A percentile compares a stretch with the other conserved stretches of the same genome.
Evolutionary conservation across 2,888 invertebrate species (phyloP).

Genomic region (Sialis fuliginosa): DNA sequence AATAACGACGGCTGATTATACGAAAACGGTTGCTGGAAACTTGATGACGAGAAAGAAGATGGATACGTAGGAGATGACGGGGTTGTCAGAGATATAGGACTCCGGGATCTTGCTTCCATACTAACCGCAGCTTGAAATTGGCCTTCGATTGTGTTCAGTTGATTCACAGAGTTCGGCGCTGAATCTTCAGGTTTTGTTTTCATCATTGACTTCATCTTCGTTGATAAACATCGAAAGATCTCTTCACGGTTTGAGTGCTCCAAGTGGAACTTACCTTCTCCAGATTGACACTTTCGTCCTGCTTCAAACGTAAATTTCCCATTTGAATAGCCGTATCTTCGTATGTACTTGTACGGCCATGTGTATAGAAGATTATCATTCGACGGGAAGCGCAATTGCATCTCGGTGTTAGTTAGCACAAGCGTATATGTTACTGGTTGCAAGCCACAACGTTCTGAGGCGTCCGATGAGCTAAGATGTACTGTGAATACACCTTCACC

Average conservation of each 20-base stretch:
- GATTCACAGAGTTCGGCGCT: conserved; percentile 25
- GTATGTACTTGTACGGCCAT: conserved; percentile 72
- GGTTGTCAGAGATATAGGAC: conserved; percentile 33
- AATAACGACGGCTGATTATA: too few species aligned
- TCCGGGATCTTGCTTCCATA: conserved; percentile 67
- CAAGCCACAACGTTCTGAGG: conserved; percentile 57
- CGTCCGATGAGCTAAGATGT: conserved; percentile 58
- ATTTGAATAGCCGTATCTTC: conserved; percentile 65
- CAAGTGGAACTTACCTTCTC: conserved; percentile 65
- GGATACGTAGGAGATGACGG: conserved; percentile 37
- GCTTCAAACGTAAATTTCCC: conserved; percentile 80
- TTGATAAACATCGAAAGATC: conserved; percentile 61
- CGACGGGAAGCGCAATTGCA: conserved; percentile 51
- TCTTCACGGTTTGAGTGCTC: conserved; percentile 70
- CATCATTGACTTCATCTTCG: conserved; percentile 78
- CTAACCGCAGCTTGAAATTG: conserved; percentile 56
- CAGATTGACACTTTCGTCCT: conserved; percentile 70
- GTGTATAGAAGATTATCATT: conserved; percentile 48
- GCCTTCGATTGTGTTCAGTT: conserved; percentile 52
- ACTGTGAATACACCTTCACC: conserved; percentile 69
- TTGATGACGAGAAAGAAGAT: too few species aligned
- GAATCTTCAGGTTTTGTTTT: conserved; percentile 57
- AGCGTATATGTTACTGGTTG: conserved; percentile 54
- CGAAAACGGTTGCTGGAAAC: too few species aligned
- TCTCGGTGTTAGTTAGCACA: conserved; percentile 53